phyloP scores from a whole-genome alignment of 2,888 invertebrate genomes.

The Blastobasis adustella region DNA sequence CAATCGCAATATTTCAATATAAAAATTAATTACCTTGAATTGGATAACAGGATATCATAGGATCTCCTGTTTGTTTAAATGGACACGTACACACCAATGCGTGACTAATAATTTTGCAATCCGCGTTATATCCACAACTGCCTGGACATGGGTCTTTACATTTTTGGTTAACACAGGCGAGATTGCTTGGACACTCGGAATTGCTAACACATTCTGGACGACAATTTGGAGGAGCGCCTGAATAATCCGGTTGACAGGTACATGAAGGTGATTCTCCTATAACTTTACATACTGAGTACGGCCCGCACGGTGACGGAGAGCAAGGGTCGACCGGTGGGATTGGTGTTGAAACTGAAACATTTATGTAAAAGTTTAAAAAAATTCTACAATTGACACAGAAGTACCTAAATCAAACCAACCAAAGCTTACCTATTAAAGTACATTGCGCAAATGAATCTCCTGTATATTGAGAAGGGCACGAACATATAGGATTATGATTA shows the following conservation, averaged over 20 bases:
- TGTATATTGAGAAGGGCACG: constrained; percentile 76
- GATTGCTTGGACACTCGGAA: constrained; percentile 77
- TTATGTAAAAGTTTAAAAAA: background rate
- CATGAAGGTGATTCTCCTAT: constrained; percentile 79
- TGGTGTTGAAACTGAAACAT: constrained; percentile 46
- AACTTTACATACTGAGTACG: constrained; percentile 77
- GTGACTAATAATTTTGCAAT: constrained; percentile 84
- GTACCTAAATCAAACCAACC: too few species aligned
- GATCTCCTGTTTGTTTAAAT: constrained; percentile 79
- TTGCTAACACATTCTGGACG: constrained; percentile 81
- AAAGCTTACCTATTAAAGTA: constrained; percentile 58
- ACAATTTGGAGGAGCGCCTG: constrained; percentile 78
- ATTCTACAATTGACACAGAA: too few species aligned
- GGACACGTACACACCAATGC: constrained; percentile 79
- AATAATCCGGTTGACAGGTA: constrained; percentile 77
- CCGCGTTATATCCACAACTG: constrained; percentile 80
- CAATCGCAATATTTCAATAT: too few species aligned
- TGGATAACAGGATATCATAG: constrained; percentile 66
- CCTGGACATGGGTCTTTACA: constrained; percentile 82
- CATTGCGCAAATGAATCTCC: constrained; percentile 85
- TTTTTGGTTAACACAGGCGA: constrained; percentile 80
- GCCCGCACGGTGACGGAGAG: constrained; percentile 80
- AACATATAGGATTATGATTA: constrained; percentile 84
- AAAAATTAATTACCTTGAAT: constrained; percentile 42
- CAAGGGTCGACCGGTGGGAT: constrained; percentile 74